phyloP scores from a whole-genome alignment of 2,113 vertebrate species.

The Gallinago jamesoni region DNA sequence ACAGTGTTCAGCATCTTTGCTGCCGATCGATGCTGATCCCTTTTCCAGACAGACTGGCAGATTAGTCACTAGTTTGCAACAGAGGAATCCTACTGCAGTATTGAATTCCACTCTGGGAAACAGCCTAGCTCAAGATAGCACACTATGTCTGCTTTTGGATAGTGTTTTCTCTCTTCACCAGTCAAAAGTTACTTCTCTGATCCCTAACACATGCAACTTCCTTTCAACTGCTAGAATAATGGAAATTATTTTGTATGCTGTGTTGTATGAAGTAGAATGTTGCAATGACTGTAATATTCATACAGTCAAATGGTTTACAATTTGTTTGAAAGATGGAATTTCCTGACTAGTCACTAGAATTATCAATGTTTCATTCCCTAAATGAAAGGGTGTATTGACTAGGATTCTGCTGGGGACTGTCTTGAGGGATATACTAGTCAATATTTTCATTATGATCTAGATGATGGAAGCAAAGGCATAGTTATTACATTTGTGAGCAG shows the following conservation, averaged over 20 bases:
- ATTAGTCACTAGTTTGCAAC: neutral
- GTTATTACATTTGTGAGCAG: neutral
- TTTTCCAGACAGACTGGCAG: neutral
- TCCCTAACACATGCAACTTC: neutral
- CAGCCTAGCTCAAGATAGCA: neutral
- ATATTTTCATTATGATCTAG: neutral
- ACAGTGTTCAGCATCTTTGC: neutral
- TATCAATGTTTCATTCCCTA: neutral
- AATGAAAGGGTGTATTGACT: neutral
- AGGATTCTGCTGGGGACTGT: neutral
- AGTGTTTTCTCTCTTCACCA: neutral
- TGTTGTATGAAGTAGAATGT: neutral
- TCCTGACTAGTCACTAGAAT: neutral
- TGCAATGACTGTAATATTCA: neutral
- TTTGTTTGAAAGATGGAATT: neutral
- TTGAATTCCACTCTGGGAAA: neutral
- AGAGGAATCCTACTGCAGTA: neutral
- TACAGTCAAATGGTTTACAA: neutral
- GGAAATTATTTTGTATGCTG: neutral
- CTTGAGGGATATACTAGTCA: neutral
- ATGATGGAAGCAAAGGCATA: neutral
- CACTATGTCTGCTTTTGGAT: neutral
- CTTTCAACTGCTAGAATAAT: neutral
- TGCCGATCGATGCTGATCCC: neutral
- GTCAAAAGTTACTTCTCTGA: neutral